These are phyloP conservation scores for Epirrhoe alternata DNA, from an alignment of 2,888 invertebrate species.

Conservation along the genomic window DNA sequence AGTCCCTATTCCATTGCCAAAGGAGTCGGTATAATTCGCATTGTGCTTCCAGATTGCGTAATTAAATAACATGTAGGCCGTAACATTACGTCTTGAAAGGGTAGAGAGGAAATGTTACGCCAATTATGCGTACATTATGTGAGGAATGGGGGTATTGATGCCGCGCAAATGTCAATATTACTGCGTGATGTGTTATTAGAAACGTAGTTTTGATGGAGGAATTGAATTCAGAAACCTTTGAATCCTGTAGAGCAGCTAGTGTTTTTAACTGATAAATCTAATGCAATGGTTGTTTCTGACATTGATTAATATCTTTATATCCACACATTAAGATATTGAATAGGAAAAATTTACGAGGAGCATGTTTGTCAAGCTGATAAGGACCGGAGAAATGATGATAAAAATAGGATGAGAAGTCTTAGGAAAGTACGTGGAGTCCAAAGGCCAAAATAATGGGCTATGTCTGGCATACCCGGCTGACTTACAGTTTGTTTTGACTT, in stretches of 20 bases:
- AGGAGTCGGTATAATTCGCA: conserved; percentile 77
- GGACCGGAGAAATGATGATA: no score
- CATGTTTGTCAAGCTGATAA: no score
- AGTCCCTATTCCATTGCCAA: conserved; percentile 48
- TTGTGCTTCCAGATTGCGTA: conserved; percentile 82
- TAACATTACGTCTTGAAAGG: conserved; percentile 83
- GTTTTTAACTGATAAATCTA: no score
- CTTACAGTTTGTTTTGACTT: no score
- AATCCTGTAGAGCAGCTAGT: background rate
- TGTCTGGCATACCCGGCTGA: no score
- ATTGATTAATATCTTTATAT: no score
- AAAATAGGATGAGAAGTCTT: no score
- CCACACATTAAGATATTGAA: no score
- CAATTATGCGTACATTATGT: conserved; percentile 84
- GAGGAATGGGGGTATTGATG: conserved; percentile 81
- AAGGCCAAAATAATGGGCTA: no score
- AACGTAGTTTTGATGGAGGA: background rate
- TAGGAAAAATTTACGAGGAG: no score
- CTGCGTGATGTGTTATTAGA: conserved; percentile 19
- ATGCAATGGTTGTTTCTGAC: no score
- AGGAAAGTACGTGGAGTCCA: no score
- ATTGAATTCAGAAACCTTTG: background rate
- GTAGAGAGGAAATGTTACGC: conserved; percentile 83
- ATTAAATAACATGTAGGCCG: conserved; percentile 84
- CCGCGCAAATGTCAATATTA: conserved; percentile 47